Evolutionary conservation across 2,888 invertebrate genomes (phyloP).

Genomic region (Caenorhabditis sp.): DNA sequence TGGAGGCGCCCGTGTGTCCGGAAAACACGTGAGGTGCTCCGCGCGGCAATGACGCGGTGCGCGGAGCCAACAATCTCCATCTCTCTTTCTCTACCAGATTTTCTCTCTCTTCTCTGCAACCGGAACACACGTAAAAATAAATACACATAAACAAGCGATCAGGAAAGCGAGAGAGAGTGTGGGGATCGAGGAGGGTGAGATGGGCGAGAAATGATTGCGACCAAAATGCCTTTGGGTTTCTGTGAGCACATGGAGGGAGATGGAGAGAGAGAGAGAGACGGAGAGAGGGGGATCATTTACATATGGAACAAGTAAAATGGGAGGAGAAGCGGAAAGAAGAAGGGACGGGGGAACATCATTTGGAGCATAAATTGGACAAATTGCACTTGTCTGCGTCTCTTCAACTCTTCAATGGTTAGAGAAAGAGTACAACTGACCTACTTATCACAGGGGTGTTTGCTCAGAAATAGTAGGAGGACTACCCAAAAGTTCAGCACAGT

Average conservation of each 20-base stretch:
- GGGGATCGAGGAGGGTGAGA: conserved; percentile 22
- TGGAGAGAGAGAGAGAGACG: conserved; percentile 11
- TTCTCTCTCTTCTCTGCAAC: conserved; percentile 4
- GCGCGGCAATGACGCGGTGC: conserved; percentile 57
- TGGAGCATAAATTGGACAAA: conserved; percentile 9
- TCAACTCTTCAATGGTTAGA: not conserved
- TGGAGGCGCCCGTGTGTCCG: conserved; percentile 44
- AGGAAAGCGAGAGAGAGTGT: conserved; percentile 28
- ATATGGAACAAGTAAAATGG: conserved; percentile 25
- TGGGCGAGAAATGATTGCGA: conserved; percentile 54
- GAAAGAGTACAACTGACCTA: conserved; percentile 11
- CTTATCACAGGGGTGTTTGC: conserved; percentile 20
- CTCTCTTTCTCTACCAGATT: not conserved
- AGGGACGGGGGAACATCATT: conserved; percentile 10
- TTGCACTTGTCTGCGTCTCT: conserved; percentile 4
- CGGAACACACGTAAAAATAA: conserved; percentile 64
- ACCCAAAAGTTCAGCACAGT: conserved; percentile 9
- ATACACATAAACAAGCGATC: conserved; percentile 58
- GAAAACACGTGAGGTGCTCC: conserved; percentile 55
- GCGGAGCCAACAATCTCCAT: conserved; percentile 25
- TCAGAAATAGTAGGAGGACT: not conserved
- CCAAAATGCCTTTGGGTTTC: conserved; percentile 56
- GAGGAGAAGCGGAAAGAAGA: not conserved
- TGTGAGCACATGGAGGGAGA: conserved; percentile 20
- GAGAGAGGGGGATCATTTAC: conserved; percentile 31